These are phyloP conservation scores for Fratercula arctica DNA, from an alignment of 2,797 vertebrate species.

Conservation along the genomic window DNA sequence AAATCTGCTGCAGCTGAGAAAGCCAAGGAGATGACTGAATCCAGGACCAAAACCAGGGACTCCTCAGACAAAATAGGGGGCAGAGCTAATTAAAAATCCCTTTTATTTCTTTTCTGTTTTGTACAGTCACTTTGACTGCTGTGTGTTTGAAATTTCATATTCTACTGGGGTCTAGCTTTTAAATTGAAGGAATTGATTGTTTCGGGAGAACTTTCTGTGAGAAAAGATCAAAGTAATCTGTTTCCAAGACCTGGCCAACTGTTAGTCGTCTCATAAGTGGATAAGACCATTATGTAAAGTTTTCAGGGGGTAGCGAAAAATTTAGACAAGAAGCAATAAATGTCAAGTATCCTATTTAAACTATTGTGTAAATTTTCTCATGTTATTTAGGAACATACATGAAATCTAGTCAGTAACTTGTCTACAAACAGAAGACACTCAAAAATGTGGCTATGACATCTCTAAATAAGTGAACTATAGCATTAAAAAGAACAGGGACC, in stretches of 20 bases:
- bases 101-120: not conserved
- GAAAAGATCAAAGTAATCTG: not conserved
- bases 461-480: not conserved
- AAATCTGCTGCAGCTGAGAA: not conserved
- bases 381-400: not conserved
- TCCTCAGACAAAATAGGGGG: not conserved
- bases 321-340: not conserved
- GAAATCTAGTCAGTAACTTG: not conserved
- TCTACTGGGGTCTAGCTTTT: not conserved
- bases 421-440: not conserved
- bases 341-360: not conserved
- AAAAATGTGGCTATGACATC: not conserved
- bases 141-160: not conserved
- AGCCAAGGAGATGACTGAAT: not conserved
- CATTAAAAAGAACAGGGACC: not conserved
- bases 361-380: not conserved
- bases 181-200: not conserved
- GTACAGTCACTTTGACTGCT: not conserved
- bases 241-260: not conserved
- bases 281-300: not conserved
- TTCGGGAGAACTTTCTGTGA: not conserved
- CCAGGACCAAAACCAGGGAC: not conserved
- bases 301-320: not conserved
- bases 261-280: accelerated
- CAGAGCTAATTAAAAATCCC: not conserved